A percentile compares a stretch with the other conserved stretches of the same genome.
These are phyloP conservation scores for Nothura maculosa DNA, from an alignment of 2,797 vertebrate genomes.

Conservation along the genomic window DNA sequence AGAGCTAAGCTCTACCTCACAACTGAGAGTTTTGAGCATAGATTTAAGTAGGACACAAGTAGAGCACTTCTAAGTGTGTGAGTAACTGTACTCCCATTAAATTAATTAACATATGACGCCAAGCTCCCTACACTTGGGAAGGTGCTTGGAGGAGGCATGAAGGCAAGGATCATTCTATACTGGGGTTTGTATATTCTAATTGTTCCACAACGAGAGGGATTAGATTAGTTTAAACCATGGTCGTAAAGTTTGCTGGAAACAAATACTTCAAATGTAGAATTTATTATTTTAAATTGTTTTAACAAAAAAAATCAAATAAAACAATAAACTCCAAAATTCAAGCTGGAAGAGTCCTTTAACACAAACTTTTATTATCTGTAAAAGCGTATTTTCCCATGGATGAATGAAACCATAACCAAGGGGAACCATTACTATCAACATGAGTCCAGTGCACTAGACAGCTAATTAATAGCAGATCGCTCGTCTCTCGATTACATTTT, in stretches of 20 bases:
- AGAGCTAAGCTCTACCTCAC: neutral
- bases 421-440: constrained; percentile 28
- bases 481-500: neutral
- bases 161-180: neutral
- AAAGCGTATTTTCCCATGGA: constrained; percentile 32
- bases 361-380: constrained; percentile 7
- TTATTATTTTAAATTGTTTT: neutral
- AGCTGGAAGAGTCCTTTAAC: neutral
- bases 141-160: neutral
- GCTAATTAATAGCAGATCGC: constrained; percentile 47
- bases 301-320: constrained; percentile 1
- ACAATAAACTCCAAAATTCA: neutral
- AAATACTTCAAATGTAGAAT: neutral
- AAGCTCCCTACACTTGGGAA: neutral
- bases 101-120: neutral
- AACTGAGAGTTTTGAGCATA: neutral
- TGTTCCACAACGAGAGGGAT: neutral
- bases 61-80: too few species aligned
- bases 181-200: neutral
- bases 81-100: neutral
- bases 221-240: too few species aligned
- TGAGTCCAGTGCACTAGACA: constrained; percentile 18
- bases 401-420: constrained; percentile 21
- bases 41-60: neutral
- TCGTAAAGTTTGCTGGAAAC: neutral